phyloP scores from a whole-genome alignment of 2,113 vertebrate genomes.

The Ibidorhyncha struthersii region DNA sequence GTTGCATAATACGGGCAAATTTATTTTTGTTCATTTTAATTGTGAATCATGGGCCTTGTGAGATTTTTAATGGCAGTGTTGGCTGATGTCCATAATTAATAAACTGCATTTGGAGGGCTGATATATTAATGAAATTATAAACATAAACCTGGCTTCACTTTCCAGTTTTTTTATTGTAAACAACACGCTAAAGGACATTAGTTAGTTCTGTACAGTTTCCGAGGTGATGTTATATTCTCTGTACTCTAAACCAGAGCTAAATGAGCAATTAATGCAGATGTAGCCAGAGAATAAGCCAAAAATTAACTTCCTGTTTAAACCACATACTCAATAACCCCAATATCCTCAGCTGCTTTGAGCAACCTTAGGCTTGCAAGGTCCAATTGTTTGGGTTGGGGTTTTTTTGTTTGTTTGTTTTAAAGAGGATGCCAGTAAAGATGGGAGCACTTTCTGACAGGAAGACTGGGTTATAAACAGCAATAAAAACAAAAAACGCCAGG shows the following conservation, averaged over 20 bases:
- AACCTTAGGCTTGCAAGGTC: neutral
- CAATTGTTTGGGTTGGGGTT: neutral
- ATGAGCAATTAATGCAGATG: neutral
- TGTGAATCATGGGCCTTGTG: neutral
- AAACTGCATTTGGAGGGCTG: slow-evolving; percentile 2
- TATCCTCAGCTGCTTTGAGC: neutral
- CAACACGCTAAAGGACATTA: neutral
- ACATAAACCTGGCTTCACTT: neutral
- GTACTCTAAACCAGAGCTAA: neutral
- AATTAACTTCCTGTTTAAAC: neutral
- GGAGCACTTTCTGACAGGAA: neutral
- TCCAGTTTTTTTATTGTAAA: neutral
- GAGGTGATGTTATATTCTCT: neutral
- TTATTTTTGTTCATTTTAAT: neutral
- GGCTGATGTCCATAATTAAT: neutral
- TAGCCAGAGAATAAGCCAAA: neutral
- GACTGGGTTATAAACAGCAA: neutral
- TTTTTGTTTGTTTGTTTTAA: neutral
- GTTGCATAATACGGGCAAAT: neutral
- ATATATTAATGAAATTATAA: slow-evolving; percentile 9
- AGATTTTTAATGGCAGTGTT: neutral
- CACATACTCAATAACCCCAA: neutral
- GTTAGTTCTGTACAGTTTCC: neutral
- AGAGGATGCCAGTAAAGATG: neutral
- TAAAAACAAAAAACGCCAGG: neutral